Evolutionary conservation across 2,113 vertebrate genomes (phyloP).

Genomic region (Bothrops jararaca): DNA sequence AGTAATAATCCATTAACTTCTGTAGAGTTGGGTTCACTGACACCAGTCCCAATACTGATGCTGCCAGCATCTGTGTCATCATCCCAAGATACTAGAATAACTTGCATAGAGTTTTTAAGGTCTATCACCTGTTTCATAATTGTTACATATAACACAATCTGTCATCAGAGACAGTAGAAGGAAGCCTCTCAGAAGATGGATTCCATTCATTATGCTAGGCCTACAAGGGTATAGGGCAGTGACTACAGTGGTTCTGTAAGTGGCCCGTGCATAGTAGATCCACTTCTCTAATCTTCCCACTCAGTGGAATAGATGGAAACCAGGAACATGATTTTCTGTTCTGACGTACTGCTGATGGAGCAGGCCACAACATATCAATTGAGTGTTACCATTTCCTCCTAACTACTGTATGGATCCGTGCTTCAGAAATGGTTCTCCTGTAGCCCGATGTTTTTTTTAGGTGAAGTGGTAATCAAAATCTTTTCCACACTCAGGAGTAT

Average conservation of each 20-base stretch:
- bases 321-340: not conserved
- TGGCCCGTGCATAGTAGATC: not conserved
- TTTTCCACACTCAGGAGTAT: not conserved
- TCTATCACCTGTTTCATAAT: not conserved
- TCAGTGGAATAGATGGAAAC: not conserved
- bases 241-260: not conserved
- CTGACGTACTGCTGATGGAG: not conserved
- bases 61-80: too few relatives aligned
- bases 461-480: not conserved
- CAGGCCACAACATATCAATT: not conserved
- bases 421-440: not conserved
- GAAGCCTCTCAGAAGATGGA: not conserved
- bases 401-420: rapidly evolving
- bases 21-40: too few relatives aligned
- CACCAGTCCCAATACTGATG: too few relatives aligned
- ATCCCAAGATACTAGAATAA: too few relatives aligned
- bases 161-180: not conserved
- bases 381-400: not conserved
- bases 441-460: not conserved
- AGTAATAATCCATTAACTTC: too few relatives aligned
- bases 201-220: not conserved
- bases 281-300: not conserved
- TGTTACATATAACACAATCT: not conserved
- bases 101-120: too few relatives aligned
- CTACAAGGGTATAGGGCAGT: not conserved